Conservation (phyloP, 2,113 vertebrate genomes). For the Charadrius vociferus region DNA sequence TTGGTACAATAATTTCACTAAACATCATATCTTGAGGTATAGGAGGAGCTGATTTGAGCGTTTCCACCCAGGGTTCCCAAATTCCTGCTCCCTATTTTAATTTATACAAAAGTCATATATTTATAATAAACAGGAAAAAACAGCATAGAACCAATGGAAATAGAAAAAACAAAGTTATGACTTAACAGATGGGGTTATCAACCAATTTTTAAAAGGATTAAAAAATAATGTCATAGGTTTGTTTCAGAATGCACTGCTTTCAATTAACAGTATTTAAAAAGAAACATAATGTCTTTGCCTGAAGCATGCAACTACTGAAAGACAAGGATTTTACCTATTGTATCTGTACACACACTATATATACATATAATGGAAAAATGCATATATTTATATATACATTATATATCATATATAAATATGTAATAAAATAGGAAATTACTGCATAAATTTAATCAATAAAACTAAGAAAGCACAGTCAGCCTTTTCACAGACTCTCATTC, state of each 20-base stretch:
- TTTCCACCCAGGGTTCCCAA: conserved; percentile 88
- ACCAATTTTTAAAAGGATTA: not conserved
- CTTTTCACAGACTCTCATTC: not conserved
- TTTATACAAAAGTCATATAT: not conserved
- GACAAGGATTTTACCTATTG: not conserved
- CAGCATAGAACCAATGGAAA: not conserved
- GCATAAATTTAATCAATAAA: not conserved
- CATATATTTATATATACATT: not conserved
- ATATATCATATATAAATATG: not conserved
- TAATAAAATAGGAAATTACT: not conserved
- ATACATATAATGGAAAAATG: not conserved
- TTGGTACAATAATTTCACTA: conserved; percentile 93
- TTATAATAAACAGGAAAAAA: not conserved
- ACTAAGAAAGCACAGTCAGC: not conserved
- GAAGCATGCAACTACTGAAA: not conserved
- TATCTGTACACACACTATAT: not conserved
- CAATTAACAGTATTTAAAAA: not conserved
- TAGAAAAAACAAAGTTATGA: not conserved
- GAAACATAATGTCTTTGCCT: not conserved
- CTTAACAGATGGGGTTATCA: not conserved
- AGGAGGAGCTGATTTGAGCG: conserved; percentile 74
- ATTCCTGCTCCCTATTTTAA: conserved; percentile 81
- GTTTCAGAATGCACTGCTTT: not conserved
- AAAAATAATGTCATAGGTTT: not conserved
- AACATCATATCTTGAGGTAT: conserved; percentile 85